Evolutionary conservation across 2,113 vertebrate species (phyloP), one percentile per base, ranked within the genome.

Genomic region (Origma solitaria): DNA sequence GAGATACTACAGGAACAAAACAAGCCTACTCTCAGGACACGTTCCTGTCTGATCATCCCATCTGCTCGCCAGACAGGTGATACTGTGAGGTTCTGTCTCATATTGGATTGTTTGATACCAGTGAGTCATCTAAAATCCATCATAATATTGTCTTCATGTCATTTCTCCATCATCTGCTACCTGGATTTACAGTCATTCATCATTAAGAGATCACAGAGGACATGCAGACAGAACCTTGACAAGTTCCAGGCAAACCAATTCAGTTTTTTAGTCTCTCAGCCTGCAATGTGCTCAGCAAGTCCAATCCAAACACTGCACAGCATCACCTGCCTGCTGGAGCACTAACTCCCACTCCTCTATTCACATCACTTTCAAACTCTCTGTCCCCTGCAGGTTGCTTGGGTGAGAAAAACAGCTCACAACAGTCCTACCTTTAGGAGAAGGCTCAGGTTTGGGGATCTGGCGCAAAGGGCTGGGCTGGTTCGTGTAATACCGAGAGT

Each of bases 401-500:
- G 38, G 47, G 11, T 77, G 22, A 83, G 60, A 35, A 53, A 42
- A 84, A 51, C 14, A 66, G 35, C 50, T 33, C 49, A 65, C 10
- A 71, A 7, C 6, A 64, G 28, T 64, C 95, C 78, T 97, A 98
- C 98, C 98, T 98, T 97, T 98, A 82, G 97, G 98, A 91, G 98
- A 98, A 47, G 96, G 92, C n/a, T 98, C 98, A 30, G 96, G 61
- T 86, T 42, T 98, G 78, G 97, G 92, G 49, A 75, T 87, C n/a
- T 97, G 97, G 54, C 96, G 96, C 13, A 95, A 73, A 13, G 97
- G 94, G 90, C 89, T 97, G 54, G 97, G 96, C 86, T 97, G 97
- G 94, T 97, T 97, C 73, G 91, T 76, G 64, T 95, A 96, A 81
- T 94, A 95, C 6, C 91, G 80, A 57, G 71, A 5, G 8, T 78